These are phyloP conservation scores for Macquaria australasica DNA, from an alignment of 2,113 vertebrate genomes.

Conservation along the genomic window DNA sequence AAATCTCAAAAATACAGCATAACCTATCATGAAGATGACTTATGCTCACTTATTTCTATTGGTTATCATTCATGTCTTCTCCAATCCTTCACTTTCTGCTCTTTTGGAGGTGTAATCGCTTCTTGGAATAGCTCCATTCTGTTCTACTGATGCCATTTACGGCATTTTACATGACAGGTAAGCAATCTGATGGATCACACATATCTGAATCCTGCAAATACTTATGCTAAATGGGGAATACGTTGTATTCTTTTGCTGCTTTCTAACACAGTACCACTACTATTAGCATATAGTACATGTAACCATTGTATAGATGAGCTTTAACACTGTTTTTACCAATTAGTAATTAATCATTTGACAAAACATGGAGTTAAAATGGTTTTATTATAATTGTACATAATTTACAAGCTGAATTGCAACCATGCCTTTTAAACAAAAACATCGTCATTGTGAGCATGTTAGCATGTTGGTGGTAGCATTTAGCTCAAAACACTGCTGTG, in stretches of 20 bases:
- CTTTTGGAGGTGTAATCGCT: not conserved
- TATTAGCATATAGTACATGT: not conserved
- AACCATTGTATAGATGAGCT: not conserved
- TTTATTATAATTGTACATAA: not conserved
- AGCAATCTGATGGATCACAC: not conserved
- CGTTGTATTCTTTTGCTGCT: not conserved
- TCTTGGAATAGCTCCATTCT: not conserved
- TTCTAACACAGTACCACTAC: not conserved
- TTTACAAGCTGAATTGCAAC: not conserved
- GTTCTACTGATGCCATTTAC: not conserved
- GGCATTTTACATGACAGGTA: not conserved
- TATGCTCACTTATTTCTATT: not conserved
- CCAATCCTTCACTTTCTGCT: not conserved
- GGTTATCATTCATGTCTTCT: slow-evolving; percentile 13
- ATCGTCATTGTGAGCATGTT: not conserved
- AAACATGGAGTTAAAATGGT: not conserved
- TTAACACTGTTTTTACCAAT: not conserved
- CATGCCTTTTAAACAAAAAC: not conserved
- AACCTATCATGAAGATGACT: slow-evolving; percentile 4
- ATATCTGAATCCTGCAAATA: not conserved
- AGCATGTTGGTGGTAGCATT: not conserved
- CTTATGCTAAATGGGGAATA: not conserved
- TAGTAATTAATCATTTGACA: not conserved
- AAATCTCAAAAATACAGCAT: slow-evolving; percentile 14
- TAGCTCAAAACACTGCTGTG: not conserved